Evolutionary conservation across 2,888 invertebrate species (phyloP), one percentile per base, ranked within the genome.

Genomic region (Polydrusus pterygomalis): DNA sequence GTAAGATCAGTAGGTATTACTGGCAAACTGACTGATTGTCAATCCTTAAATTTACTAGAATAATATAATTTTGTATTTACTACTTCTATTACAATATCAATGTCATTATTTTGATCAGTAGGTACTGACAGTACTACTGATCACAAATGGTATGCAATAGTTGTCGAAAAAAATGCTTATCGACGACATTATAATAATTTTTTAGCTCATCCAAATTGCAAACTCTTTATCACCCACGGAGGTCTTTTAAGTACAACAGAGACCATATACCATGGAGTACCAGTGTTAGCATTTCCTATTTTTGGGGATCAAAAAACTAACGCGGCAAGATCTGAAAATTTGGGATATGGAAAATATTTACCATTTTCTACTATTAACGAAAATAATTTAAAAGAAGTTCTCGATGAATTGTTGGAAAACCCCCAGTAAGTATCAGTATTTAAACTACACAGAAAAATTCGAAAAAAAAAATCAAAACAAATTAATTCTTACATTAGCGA

Each of bases 221-320:
- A 58, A 30, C 58, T 69, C 0, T 69, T 69, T 17, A 69, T 69
- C 8, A 58, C 69, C n/a, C 89, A 90, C 60, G 89, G 89, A 1
- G 89, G 89, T 0, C 77, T 89, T 8, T 80, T 89, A n/a, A 89
- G 89, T 79, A 87, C 87, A n/a, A 88, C 86, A 0, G 89, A 90
- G 77, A 86, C 89, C 0, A 82, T 89, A 63, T 88, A 88, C 63
- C 86, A 88, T 78, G 89, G 88, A 15, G 88, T 87, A 17, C 89
- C 90, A 0, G 81, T 89, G 13, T 80, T 90, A 13, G 89, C 89
- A 1, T 87, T 90, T 64, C 90, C 90, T 0, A 84, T 90, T 17
- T 88, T 88, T 72, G 88, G 86, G 0, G 90, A 91, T 82, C 90
- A 91, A 81, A 85, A 87, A 68, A 78, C 88, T 15, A 90, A 90